phyloP scores from a whole-genome alignment of 2,113 vertebrate genomes.

The Nothobranchius kuhntae region DNA sequence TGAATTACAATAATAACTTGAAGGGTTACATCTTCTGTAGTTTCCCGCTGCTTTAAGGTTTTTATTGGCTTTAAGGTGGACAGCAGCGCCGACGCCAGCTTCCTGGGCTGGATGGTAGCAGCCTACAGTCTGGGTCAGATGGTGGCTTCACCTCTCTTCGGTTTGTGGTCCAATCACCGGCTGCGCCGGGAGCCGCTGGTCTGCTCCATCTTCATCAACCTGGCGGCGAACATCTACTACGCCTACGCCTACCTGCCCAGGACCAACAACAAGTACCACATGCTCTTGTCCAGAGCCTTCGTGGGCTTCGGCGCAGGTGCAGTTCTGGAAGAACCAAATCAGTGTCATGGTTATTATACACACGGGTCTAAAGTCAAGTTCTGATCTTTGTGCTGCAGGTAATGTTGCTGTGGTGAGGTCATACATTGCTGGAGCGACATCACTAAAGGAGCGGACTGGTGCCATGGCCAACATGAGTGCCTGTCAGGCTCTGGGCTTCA shows the following conservation, averaged over 20 bases:
- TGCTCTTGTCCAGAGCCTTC: conserved; percentile 87
- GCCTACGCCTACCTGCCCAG: conserved; percentile 85
- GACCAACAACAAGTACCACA: conserved; percentile 90
- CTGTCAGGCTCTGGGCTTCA: conserved; percentile 94
- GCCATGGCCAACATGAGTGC: conserved; percentile 97
- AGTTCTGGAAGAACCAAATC: background rate
- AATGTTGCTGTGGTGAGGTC: conserved; percentile 94
- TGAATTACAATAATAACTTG: too few relatives aligned
- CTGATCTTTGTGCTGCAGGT: conserved; percentile 71
- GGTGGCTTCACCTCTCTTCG: conserved; percentile 92
- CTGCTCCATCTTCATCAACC: conserved; percentile 87
- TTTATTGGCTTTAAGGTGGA: conserved; percentile 80
- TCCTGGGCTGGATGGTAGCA: conserved; percentile 97
- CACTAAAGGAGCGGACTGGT: conserved; percentile 88
- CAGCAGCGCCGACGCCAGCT: conserved; percentile 82
- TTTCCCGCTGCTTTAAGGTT: too few relatives aligned
- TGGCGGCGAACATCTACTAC: conserved; percentile 91
- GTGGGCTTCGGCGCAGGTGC: conserved; percentile 94
- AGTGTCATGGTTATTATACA: background rate
- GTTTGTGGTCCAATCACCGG: conserved; percentile 93
- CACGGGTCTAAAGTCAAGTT: background rate
- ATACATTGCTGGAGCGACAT: conserved; percentile 92
- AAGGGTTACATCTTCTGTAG: too few relatives aligned
- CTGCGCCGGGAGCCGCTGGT: conserved; percentile 88
- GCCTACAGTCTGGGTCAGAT: conserved; percentile 95